Conservation (phyloP, 2,797 vertebrate species). For the Galago senegalensis region DNA sequence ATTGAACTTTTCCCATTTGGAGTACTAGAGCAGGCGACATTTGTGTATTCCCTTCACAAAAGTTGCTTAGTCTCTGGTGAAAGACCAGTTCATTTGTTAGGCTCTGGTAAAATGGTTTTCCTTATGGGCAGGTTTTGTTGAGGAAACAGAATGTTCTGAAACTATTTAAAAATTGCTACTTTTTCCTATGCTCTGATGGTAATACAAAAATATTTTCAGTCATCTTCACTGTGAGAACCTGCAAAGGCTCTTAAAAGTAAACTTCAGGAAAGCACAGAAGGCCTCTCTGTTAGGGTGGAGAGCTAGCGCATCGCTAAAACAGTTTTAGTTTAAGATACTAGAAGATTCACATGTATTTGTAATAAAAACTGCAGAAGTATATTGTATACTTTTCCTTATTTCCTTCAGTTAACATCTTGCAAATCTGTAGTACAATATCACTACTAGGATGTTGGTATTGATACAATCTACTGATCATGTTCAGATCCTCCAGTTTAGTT, state of each 20-base stretch:
- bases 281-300: not conserved
- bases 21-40: not conserved
- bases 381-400: not conserved
- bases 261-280: not conserved
- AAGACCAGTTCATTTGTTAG: not conserved
- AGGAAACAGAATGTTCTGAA: not conserved
- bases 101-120: not conserved
- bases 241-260: not conserved
- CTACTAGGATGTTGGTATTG: not conserved
- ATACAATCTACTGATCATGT: not conserved
- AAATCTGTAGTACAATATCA: not conserved
- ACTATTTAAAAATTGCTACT: not conserved
- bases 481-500: not conserved
- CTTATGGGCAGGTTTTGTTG: not conserved
- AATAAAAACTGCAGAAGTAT: conserved; percentile 6
- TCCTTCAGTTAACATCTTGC: not conserved
- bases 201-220: not conserved
- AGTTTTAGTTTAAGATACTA: not conserved
- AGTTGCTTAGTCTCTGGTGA: not conserved
- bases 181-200: not conserved
- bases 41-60: not conserved
- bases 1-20: not conserved
- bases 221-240: not conserved
- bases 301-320: not conserved
- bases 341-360: not conserved